Percentiles rank a stretch among this genome's conserved stretches.
phyloP scores from a whole-genome alignment of 2,113 vertebrate genomes.

The Corvus cornix region DNA sequence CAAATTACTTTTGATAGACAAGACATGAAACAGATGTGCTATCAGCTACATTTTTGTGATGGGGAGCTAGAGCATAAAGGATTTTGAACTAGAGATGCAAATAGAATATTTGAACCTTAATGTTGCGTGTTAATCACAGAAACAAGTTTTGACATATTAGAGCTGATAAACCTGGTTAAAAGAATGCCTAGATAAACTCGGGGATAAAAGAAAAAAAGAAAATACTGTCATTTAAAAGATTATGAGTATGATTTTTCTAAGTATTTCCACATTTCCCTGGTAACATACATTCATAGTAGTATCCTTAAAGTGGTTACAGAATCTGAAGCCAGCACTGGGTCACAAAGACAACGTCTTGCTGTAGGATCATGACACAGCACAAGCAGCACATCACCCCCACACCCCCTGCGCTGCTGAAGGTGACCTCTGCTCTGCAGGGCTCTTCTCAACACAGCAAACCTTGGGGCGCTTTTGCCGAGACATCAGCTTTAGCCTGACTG shows the following conservation, averaged over 20 bases:
- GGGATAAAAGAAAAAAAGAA: not conserved
- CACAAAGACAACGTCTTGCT: not conserved
- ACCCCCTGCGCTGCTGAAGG: not conserved
- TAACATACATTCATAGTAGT: not conserved
- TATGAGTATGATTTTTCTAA: not conserved
- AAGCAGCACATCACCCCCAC: not conserved
- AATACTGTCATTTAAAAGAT: not conserved
- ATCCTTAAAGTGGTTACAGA: not conserved
- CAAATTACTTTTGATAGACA: not conserved
- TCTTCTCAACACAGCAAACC: not conserved
- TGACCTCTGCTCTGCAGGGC: not conserved
- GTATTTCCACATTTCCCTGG: not conserved
- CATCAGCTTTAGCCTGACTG: not conserved
- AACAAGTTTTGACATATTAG: not conserved
- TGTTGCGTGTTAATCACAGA: not conserved
- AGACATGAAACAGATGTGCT: not conserved
- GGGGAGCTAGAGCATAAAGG: not conserved
- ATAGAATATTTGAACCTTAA: not conserved
- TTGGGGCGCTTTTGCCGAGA: not conserved
- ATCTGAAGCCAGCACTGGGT: not conserved
- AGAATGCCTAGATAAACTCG: not conserved
- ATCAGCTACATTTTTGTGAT: not conserved
- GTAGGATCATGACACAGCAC: not conserved
- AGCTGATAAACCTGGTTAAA: not conserved
- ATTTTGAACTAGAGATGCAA: not conserved